Percentiles rank a stretch among this genome's conserved stretches.
Conservation (phyloP, 2,888 invertebrate genomes). For the Nephrocerus scutellatus region DNA sequence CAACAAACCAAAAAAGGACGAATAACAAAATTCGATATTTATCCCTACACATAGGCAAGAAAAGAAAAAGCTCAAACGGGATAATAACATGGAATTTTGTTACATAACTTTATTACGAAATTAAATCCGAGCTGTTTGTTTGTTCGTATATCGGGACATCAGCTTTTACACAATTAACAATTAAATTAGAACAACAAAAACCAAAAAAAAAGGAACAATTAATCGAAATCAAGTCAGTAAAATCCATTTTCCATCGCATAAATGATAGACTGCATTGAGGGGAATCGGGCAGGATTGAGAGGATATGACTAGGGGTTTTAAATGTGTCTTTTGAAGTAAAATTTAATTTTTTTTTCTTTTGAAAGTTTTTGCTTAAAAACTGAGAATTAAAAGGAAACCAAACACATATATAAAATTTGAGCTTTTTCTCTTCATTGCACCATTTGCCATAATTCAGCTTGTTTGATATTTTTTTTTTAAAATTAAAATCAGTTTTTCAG, state of each 20-base stretch:
- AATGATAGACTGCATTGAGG: conserved; percentile 49
- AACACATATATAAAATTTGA: conserved; percentile 34
- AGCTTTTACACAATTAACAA: conserved; percentile 1
- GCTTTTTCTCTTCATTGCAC: conserved; percentile 49
- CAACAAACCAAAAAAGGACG: conserved; percentile 1
- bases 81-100: conserved; percentile 6
- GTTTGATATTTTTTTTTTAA: conserved; percentile 13
- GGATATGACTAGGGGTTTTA: conserved; percentile 39
- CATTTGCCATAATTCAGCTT: conserved; percentile 22
- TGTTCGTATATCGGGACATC: conserved; percentile 3
- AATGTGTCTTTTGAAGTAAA: conserved; percentile 26
- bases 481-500: too few relatives aligned
- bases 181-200: conserved; percentile 10
- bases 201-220: conserved; percentile 6
- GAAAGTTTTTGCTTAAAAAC: conserved; percentile 18
- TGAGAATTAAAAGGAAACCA: conserved; percentile 21
- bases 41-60: conserved; percentile 34
- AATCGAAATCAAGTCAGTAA: conserved; percentile 12
- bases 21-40: conserved; percentile 2
- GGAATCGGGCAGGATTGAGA: conserved; percentile 45
- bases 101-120: conserved; percentile 1
- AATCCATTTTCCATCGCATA: conserved; percentile 36
- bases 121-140: conserved; percentile 4
- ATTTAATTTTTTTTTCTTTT: conserved; percentile 27
- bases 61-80: conserved; percentile 47